phyloP scores from a whole-genome alignment of 2,888 invertebrate species.

The Nephrotoma appendiculata region DNA sequence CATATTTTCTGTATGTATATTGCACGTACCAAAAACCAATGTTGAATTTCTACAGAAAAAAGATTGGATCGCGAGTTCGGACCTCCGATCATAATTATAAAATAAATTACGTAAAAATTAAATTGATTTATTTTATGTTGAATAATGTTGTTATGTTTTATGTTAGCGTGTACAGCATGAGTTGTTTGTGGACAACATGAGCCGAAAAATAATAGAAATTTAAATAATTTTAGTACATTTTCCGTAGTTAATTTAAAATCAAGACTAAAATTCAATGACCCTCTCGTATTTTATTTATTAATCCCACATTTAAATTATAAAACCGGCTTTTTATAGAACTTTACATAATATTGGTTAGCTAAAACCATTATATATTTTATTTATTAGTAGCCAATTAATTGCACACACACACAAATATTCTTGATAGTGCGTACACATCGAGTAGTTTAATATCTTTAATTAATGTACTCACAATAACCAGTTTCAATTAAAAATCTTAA shows the following conservation, averaged over 20 bases:
- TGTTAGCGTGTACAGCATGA: neutral
- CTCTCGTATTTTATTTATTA: neutral
- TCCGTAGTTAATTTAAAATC: neutral
- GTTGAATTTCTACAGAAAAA: neutral
- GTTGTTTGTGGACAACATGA: neutral
- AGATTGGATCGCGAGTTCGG: neutral
- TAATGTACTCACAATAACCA: neutral
- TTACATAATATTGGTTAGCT: neutral
- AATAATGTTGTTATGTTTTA: neutral
- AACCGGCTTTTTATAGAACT: neutral
- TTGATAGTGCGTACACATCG: too few species aligned
- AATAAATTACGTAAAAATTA: neutral
- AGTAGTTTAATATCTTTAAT: too few species aligned
- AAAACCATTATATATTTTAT: neutral
- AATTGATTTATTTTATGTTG: neutral
- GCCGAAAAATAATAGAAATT: neutral
- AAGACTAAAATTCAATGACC: neutral
- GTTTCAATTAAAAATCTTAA: neutral
- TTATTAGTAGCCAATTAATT: neutral
- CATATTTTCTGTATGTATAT: neutral
- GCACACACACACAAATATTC: neutral
- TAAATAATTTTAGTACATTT: neutral
- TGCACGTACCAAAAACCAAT: neutral
- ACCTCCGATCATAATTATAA: neutral
- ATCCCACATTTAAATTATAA: neutral